Percentiles rank a stretch among this genome's conserved stretches.
Conservation (phyloP, 2,113 vertebrate species). For the Perccottus glenii region DNA sequence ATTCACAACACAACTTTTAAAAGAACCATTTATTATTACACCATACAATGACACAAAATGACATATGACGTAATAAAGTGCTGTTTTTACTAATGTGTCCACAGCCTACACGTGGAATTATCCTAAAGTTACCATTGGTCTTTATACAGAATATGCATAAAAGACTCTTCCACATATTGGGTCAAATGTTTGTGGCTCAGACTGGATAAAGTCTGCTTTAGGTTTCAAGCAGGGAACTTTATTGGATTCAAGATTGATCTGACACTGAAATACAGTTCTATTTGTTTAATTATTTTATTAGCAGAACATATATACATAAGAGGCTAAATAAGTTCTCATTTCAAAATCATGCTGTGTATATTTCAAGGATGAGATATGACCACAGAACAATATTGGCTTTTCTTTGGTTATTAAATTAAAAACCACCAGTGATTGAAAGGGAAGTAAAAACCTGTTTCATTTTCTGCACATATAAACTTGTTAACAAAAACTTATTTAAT, state of each 20-base stretch:
- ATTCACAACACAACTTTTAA: no score
- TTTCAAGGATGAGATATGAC: conserved; percentile 39
- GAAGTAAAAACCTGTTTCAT: conserved; percentile 65
- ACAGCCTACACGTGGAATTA: conserved; percentile 6
- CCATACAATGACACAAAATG: conserved; percentile 22
- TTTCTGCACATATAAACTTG: conserved; percentile 58
- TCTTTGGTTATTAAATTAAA: conserved; percentile 49
- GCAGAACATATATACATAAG: conserved; percentile 27
- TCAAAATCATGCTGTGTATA: conserved; percentile 31
- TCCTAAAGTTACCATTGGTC: conserved; percentile 16
- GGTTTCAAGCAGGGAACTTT: background rate
- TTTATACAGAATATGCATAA: conserved; percentile 6
- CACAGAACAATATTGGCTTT: conserved; percentile 33
- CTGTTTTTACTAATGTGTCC: conserved; percentile 35
- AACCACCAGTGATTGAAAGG: conserved; percentile 25
- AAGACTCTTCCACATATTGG: background rate
- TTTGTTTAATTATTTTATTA: conserved; percentile 37
- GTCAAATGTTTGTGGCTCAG: background rate
- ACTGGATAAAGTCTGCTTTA: conserved; percentile 7
- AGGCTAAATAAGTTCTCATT: conserved; percentile 11
- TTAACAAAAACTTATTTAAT: conserved; percentile 46
- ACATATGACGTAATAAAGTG: conserved; percentile 38
- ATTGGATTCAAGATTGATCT: conserved; percentile 4
- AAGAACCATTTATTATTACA: conserved; percentile 2
- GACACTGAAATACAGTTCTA: conserved; percentile 17